These are phyloP conservation scores for Aricia artaxerxes DNA, from an alignment of 2,888 invertebrate genomes.

Conservation along the genomic window DNA sequence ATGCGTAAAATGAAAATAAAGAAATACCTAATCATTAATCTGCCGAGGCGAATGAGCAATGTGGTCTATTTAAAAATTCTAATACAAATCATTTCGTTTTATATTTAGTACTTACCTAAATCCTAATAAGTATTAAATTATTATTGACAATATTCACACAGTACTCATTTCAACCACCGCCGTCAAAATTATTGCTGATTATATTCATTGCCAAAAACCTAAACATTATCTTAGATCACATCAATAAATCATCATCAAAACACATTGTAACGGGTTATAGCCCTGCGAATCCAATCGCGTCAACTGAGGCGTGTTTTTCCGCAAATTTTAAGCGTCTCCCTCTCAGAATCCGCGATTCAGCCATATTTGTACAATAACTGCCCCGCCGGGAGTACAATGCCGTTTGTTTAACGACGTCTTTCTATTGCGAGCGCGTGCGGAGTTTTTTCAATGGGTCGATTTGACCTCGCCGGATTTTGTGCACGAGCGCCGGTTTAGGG, in stretches of 20 bases:
- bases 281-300: conserved; percentile 61
- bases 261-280: conserved; percentile 46
- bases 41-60: no score
- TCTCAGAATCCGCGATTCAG: conserved; percentile 66
- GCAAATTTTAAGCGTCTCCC: conserved; percentile 73
- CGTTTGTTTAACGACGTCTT: conserved; percentile 76
- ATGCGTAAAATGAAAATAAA: no score
- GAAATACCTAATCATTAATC: no score
- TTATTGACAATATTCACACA: no score
- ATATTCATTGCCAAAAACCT: neutral
- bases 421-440: conserved; percentile 67
- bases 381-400: conserved; percentile 64
- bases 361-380: conserved; percentile 72
- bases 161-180: no score
- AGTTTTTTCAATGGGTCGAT: conserved; percentile 63
- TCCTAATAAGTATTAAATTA: no score
- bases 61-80: no score
- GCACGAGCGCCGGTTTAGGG: conserved; percentile 39
- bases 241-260: conserved; percentile 22
- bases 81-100: no score
- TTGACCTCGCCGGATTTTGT: conserved; percentile 47
- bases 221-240: neutral
- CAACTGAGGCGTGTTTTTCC: conserved; percentile 64
- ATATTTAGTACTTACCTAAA: no score
- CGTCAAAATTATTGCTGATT: no score